Base-by-base conservation (phyloP, 35 echinoderm and acorn worm species). In the Strongylocentrotus purpuratus region DNA sequence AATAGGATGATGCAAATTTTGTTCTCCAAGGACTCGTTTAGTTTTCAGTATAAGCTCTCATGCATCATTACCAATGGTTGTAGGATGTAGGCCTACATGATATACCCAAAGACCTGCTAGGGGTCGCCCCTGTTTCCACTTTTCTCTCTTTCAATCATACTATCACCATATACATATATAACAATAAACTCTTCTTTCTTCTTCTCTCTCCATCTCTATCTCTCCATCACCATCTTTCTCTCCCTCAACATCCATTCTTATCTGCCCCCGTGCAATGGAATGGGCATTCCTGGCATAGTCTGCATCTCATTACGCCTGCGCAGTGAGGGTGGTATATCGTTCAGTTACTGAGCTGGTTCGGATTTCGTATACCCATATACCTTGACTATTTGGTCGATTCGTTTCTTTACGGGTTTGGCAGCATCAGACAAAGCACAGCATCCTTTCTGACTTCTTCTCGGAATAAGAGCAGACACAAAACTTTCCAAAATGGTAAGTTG, bases 381-480 rank as follows among this genome's bases (percentile, higher is more conserved):
- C 65, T n/a, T 28, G 32, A 46, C 25, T 17, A 2, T 31, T 89
- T 89, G 33, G 32, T 93, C 46, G 22, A 32, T 58, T 93, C 91
- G 46, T 46, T 93, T 93, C 91, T 93, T 93, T 58, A 93, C 91
- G 91, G 91, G 91, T 93, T 93, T 93, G 46, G 48, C 91, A 93
- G 91, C 91, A 58, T 47, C 91, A 13, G 48, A 55, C 46, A 28
- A 89, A 31, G 87, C 18, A 33, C 87, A 78, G 65, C 87, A 89
- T 33, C 87, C 33, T 89, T 89, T 33, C 33, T 89, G 12, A 89
- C 45, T 89, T 89, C 87, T 45, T 89, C 87, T 45, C 65, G 87
- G 87, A 89, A 89, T 89, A 89, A 89, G 33, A 1, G 87, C 87
- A 89, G 87, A 46, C 20, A 12, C 70, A 31, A 89, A 45, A 45